Evolutionary conservation across 2,113 vertebrate genomes (phyloP).

Genomic region (Trogon surrucura): DNA sequence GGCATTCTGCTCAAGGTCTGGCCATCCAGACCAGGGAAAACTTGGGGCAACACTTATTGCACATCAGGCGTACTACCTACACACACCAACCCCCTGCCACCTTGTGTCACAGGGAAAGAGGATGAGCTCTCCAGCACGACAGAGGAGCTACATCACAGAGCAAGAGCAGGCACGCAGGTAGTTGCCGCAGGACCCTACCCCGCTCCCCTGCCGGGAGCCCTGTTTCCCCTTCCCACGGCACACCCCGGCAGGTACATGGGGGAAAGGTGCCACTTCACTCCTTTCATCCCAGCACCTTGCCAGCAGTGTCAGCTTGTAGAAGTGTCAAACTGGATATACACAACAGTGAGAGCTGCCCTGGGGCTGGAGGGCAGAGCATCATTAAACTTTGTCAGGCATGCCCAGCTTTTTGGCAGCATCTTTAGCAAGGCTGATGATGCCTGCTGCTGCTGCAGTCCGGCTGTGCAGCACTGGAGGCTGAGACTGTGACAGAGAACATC

Average conservation of each 20-base stretch:
- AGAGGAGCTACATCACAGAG: neutral
- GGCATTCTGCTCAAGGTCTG: neutral
- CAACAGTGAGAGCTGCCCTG: neutral
- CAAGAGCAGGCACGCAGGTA: neutral
- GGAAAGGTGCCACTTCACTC: neutral
- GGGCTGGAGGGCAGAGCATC: neutral
- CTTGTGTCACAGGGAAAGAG: rapidly evolving
- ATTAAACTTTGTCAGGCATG: neutral
- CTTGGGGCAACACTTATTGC: neutral
- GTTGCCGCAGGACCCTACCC: rapidly evolving
- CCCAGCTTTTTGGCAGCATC: neutral
- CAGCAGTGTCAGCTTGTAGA: neutral
- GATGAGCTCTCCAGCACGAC: neutral
- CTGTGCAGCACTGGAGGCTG: rapidly evolving
- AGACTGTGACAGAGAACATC: neutral
- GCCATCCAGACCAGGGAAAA: neutral
- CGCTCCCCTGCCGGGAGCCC: rapidly evolving
- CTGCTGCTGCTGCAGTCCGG: rapidly evolving
- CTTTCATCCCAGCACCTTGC: neutral
- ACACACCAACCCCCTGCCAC: neutral
- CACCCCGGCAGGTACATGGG: neutral
- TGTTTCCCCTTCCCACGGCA: neutral
- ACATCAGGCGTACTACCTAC: rapidly evolving
- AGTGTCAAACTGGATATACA: rapidly evolving
- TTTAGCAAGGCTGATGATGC: neutral